These are phyloP conservation scores for Trichogramma pretiosum DNA, from an alignment of 1,140 invertebrate species.

Conservation along the genomic window DNA sequence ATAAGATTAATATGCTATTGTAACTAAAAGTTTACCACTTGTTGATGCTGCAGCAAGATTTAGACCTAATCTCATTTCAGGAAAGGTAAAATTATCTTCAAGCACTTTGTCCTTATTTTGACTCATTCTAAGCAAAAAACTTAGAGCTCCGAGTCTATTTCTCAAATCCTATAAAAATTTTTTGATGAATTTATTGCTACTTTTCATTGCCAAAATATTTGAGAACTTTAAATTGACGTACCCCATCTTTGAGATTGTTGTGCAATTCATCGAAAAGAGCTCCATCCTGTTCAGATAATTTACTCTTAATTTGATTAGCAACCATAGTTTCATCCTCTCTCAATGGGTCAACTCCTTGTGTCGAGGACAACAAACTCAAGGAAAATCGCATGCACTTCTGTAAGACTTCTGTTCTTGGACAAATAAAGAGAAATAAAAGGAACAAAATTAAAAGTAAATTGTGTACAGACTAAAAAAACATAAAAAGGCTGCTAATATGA, in stretches of 20 bases:
- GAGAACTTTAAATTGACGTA: constrained; percentile 18
- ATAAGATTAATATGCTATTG: constrained; percentile 3
- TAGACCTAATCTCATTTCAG: constrained; percentile 33
- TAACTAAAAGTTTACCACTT: constrained; percentile 28
- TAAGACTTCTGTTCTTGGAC: constrained; percentile 12
- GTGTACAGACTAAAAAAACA: too few relatives aligned
- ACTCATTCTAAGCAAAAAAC: constrained; percentile 34
- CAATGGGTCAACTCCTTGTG: constrained; percentile 32
- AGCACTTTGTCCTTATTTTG: constrained; percentile 26
- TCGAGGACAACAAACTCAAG: constrained; percentile 35
- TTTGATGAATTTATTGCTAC: background rate
- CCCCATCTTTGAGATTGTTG: constrained; percentile 39
- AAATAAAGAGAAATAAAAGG: background rate
- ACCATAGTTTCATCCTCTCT: constrained; percentile 38
- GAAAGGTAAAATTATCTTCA: constrained; percentile 30
- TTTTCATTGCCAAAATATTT: background rate
- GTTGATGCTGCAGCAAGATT: constrained; percentile 32
- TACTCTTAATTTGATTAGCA: constrained; percentile 34
- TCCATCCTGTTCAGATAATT: constrained; percentile 32
- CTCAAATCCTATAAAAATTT: constrained; percentile 28
- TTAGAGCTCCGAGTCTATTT: constrained; percentile 33
- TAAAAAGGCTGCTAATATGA: background rate
- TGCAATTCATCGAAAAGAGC: constrained; percentile 38
- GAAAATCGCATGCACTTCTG: constrained; percentile 30
- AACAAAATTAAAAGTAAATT: background rate